Evolutionary conservation across 92 coral and sea anemone species (phyloP).

Genomic region (Zoanthus gigantus): DNA sequence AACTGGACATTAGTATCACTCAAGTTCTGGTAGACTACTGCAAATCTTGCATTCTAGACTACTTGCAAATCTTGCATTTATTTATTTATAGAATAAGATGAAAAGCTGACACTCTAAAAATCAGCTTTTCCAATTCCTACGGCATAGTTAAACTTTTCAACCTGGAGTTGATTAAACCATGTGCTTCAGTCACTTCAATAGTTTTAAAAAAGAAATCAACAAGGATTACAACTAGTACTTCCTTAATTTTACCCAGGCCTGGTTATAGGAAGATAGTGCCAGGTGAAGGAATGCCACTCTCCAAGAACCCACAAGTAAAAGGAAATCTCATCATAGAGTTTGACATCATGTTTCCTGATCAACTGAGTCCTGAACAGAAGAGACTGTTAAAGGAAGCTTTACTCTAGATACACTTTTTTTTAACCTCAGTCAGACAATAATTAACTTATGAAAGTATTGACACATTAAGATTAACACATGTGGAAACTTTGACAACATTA

Average conservation of each 20-base stretch:
- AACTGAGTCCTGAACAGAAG: conserved; percentile 96
- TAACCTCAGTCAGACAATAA: background rate
- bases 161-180: no score
- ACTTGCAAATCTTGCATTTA: no score
- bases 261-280: conserved; percentile 91
- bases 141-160: no score
- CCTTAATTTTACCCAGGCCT: conserved; percentile 69
- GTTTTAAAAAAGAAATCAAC: background rate
- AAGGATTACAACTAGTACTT: background rate
- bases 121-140: no score
- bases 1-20: no score
- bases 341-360: conserved; percentile 91
- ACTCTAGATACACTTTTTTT: conserved; percentile 34
- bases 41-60: no score
- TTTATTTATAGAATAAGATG: no score
- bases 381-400: conserved; percentile 95
- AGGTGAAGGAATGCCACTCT: conserved; percentile 94
- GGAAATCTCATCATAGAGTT: conserved; percentile 93
- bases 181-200: no score
- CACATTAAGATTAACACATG: background rate
- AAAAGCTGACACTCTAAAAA: no score
- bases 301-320: conserved; percentile 82
- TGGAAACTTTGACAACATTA: background rate
- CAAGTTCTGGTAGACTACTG: no score
- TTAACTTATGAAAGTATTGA: background rate